Percentiles rank a stretch among this genome's conserved stretches.
These are phyloP conservation scores for Helostoma temminkii DNA, from an alignment of 2,797 vertebrate species.

Conservation along the genomic window DNA sequence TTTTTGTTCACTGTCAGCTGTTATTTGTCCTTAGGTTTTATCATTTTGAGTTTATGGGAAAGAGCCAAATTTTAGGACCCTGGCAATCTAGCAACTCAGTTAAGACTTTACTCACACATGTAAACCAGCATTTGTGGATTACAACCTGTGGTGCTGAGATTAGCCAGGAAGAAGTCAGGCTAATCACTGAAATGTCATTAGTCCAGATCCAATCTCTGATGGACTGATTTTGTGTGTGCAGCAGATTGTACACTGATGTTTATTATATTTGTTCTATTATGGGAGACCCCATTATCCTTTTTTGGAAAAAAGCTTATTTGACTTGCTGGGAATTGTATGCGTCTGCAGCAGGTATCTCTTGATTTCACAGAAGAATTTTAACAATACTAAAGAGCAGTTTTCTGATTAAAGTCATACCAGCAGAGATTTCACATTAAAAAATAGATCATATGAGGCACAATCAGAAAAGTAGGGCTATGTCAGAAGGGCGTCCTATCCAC, in stretches of 20 bases:
- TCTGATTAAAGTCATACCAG: conserved; percentile 37
- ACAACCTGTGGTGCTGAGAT: conserved; percentile 8
- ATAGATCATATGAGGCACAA: conserved; percentile 23
- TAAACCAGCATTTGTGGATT: conserved; percentile 28
- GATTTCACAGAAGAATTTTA: conserved; percentile 27
- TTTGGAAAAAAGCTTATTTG: too few relatives aligned
- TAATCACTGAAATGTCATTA: conserved; percentile 37
- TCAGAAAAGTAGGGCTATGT: conserved; percentile 32
- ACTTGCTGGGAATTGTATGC: conserved; percentile 15
- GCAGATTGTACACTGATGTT: conserved; percentile 32
- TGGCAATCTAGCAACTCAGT: conserved; percentile 5
- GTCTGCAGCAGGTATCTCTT: conserved; percentile 3
- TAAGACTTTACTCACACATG: not conserved
- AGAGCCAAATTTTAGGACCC: conserved; percentile 27
- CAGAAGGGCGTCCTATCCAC: conserved; percentile 26
- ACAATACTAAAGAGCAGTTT: conserved; percentile 4
- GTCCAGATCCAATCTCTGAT: conserved; percentile 24
- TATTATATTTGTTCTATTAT: conserved; percentile 34
- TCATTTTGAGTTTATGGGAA: conserved; percentile 34
- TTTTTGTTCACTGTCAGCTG: conserved; percentile 56
- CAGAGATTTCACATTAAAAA: conserved; percentile 39
- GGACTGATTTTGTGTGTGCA: conserved; percentile 26
- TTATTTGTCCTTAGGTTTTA: conserved; percentile 58
- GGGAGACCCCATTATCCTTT: conserved; percentile 11
- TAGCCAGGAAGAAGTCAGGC: conserved; percentile 18